These are phyloP conservation scores for Scytalopus superciliaris DNA, from an alignment of 2,113 vertebrate species.

Conservation along the genomic window DNA sequence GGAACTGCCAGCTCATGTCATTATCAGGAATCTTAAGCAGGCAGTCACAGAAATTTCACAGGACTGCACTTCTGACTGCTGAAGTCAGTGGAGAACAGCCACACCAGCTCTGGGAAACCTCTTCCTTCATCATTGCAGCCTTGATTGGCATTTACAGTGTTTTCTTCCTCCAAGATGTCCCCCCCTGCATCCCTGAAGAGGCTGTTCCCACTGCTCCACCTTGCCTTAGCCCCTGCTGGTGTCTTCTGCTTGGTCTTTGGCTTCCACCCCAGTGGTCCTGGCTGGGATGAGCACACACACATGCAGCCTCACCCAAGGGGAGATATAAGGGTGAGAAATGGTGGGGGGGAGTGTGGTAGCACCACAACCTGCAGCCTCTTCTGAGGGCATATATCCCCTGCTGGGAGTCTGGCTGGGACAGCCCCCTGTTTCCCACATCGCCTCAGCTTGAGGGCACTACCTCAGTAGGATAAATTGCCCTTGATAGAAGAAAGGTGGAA, in stretches of 20 bases:
- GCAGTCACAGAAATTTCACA: background rate
- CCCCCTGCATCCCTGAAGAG: background rate
- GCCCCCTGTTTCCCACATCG: background rate
- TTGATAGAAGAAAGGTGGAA: background rate
- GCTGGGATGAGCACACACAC: background rate
- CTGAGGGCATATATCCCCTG: background rate
- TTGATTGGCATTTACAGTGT: background rate
- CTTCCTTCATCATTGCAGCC: background rate
- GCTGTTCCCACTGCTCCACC: background rate
- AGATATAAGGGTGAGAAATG: rapidly evolving
- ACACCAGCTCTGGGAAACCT: rapidly evolving
- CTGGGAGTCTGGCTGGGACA: background rate
- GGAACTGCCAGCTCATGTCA: background rate
- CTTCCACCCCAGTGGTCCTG: background rate
- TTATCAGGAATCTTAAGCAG: background rate
- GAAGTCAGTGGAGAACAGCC: background rate
- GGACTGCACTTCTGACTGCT: rapidly evolving
- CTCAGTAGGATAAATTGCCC: background rate
- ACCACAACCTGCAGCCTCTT: background rate
- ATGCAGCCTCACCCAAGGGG: too few species aligned
- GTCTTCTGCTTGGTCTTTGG: background rate
- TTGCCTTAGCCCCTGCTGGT: background rate
- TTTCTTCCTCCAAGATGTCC: background rate
- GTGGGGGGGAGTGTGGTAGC: background rate
- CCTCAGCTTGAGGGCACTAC: background rate